Base-by-base conservation (phyloP, 2,888 invertebrate species). In the Cryptophagus acutangulus region DNA sequence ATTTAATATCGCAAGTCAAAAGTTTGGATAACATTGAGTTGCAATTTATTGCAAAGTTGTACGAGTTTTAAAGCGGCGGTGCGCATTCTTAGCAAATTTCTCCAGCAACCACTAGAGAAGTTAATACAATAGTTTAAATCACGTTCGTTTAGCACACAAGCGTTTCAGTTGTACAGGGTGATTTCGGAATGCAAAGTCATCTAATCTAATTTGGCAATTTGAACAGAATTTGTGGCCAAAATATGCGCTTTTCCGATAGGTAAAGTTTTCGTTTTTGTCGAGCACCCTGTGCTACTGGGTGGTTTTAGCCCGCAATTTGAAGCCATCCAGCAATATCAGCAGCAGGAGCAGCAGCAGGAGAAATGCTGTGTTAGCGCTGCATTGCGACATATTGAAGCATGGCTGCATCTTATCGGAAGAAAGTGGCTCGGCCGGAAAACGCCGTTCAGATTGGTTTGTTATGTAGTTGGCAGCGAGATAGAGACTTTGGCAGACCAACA, bases 381-480 rank as follows among this genome's bases (percentile, higher is more conserved):
- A 65, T 57, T 65, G 65, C 65, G 65, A 61, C 65, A 61, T 59
- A 59, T 62, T 61, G 59, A 60, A 57, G 58, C 62, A 63, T 61
- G 59, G 59, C 54, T 58, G 59, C 59, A 58, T 57, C 59, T 59
- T 58, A 62, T 59, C 59, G 50, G 38, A 36, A 49, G 49, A 53
- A 43, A 49, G 45, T 49, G 51, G 40, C 36, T 40, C 29, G 40
- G 42, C 48, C 46, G 48, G 50, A 46, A 52, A 52, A 49, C 46
- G 38, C 35, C 35, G 45, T 45, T 41, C 46, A 43, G 43, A 51
- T 53, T 48, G 46, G 51, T 50, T 52, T 50, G 51, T 52, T 46
- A 49, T 49, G 45, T 49, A 54, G 38, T 54, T 51, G 53, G 47
- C 39, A 46, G 43, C 36, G 36, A 28, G 37, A 43, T 37, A 25